These are phyloP conservation scores for Aricia artaxerxes DNA, from an alignment of 2,888 invertebrate genomes.

Conservation along the genomic window DNA sequence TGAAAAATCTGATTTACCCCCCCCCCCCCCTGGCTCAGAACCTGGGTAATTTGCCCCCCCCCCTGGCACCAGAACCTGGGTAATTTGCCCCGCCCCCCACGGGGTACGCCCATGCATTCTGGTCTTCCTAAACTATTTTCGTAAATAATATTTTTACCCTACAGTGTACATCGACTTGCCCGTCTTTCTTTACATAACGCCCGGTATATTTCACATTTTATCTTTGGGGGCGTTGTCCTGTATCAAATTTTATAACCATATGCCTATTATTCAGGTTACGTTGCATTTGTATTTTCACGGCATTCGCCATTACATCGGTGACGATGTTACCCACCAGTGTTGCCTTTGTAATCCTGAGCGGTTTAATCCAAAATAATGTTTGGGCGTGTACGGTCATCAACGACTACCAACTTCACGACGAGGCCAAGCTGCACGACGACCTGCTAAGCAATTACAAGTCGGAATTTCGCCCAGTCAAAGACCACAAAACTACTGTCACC, in stretches of 20 bases:
- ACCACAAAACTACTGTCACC: slow-evolving; percentile 73
- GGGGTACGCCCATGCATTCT: too few relatives aligned
- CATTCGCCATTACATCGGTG: slow-evolving; percentile 43
- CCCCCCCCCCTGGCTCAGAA: too few relatives aligned
- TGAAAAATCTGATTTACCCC: too few relatives aligned
- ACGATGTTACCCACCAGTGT: slow-evolving; percentile 50
- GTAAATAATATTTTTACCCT: background rate
- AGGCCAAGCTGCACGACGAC: slow-evolving; percentile 71
- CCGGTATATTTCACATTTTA: slow-evolving; percentile 41
- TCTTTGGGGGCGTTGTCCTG: slow-evolving; percentile 61
- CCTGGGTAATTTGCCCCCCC: too few relatives aligned
- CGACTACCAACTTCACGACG: slow-evolving; percentile 52
- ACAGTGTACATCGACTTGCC: background rate
- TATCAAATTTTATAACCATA: slow-evolving; percentile 49
- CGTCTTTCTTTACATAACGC: slow-evolving; percentile 15
- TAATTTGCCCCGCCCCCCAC: too few relatives aligned
- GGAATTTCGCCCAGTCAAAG: slow-evolving; percentile 76
- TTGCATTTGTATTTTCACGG: background rate
- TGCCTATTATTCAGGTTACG: slow-evolving; percentile 29
- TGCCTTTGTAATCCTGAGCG: slow-evolving; percentile 35
- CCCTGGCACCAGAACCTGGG: too few relatives aligned
- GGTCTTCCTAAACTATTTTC: too few relatives aligned
- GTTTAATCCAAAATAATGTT: background rate
- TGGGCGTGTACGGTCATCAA: slow-evolving; percentile 51
- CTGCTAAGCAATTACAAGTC: slow-evolving; percentile 80